Evolutionary conservation across 2,888 invertebrate species (phyloP), one percentile per base, ranked within the genome.

Genomic region (Nemoura dubitans): DNA sequence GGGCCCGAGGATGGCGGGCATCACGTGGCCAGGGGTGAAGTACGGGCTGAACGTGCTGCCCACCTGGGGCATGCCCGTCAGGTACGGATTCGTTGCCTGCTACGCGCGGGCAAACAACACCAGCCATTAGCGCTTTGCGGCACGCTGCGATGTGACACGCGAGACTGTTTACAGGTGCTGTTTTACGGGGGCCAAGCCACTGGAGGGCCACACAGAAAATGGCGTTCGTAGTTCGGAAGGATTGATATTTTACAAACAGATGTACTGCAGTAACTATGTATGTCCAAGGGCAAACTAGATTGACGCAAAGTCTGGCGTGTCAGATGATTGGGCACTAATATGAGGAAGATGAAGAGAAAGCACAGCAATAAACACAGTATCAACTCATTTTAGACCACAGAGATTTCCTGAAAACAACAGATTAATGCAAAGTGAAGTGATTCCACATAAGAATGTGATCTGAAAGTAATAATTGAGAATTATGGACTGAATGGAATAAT

Each of bases 31-130:
- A 82, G 91, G 90, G 91, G 96, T 96, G 93, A 97, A 97, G 93
- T 97, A 97, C 92, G 97, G 97, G 92, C 96, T 97, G 94, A 97
- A 97, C 92, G 97, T 96, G 93, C 96, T 96, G 90, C 96, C 96
- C 90, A 96, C 96, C 93, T 97, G 91, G 95, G 97, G 97, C 93
- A 97, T 96, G 91, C 97, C 96, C 91, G 97, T 96, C 93, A 97
- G 94, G 94, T 97, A 98, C 90, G 97, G 97, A 92, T 96, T 97
- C 92, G 97, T 96, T 91, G 97, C 96, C 96, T 97, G 93, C 89
- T 92, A 92, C 88, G 88, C 77, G 86, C 85, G 59, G 42, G 21
- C 7, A 87, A 59, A 85, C 76, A 76, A 82, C 27, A 29, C 82
- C 28, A 14, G 14, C 28, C 78, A 78, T 26, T 27, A 26, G 28